phyloP scores from a whole-genome alignment of 2,888 invertebrate genomes.

The Celastrina argiolus region DNA sequence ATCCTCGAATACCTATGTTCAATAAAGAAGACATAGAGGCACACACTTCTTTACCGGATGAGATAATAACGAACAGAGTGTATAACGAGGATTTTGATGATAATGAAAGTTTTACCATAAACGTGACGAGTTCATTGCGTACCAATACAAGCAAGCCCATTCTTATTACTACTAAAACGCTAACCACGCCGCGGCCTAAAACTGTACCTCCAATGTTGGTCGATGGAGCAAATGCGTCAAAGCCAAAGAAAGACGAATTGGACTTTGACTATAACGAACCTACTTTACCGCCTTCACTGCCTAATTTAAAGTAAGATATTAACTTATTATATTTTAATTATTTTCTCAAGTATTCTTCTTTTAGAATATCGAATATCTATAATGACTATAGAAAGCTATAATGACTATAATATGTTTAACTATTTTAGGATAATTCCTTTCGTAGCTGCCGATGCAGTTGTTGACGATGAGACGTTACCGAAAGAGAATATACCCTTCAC shows the following conservation, averaged over 20 bases:
- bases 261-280: slow-evolving; percentile 84
- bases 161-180: slow-evolving; percentile 36
- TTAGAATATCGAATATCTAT: no score
- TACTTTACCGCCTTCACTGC: slow-evolving; percentile 88
- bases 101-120: slow-evolving; percentile 74
- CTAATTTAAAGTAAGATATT: slow-evolving; percentile 82
- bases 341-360: no score
- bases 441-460: slow-evolving; percentile 89
- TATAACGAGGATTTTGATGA: slow-evolving; percentile 59
- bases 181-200: slow-evolving; percentile 44
- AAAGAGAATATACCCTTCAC: slow-evolving; percentile 57
- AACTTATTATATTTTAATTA: background rate
- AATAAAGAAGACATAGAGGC: slow-evolving; percentile 47
- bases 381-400: background rate
- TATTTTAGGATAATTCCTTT: slow-evolving; percentile 89
- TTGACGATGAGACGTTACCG: slow-evolving; percentile 70
- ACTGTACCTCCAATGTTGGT: slow-evolving; percentile 52
- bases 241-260: slow-evolving; percentile 79
- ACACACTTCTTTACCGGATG: slow-evolving; percentile 56
- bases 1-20: slow-evolving; percentile 51
- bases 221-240: slow-evolving; percentile 68
- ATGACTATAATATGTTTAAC: background rate
- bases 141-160: slow-evolving; percentile 59
- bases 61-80: slow-evolving; percentile 62
- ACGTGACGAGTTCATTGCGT: slow-evolving; percentile 74